Conservation (phyloP, 2,888 invertebrate species). For the Clunio marinus region DNA sequence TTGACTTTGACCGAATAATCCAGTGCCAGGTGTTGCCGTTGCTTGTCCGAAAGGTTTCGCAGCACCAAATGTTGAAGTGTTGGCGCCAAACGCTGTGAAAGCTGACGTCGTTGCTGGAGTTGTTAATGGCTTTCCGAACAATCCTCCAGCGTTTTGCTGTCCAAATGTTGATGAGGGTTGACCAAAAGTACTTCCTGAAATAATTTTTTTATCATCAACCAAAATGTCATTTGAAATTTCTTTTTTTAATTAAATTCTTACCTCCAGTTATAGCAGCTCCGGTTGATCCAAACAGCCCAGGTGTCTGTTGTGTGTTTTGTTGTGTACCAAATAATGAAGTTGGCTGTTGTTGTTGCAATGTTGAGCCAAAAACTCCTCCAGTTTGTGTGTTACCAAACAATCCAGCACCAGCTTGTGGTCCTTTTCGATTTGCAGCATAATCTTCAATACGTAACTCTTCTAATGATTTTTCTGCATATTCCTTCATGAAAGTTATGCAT, state of each 20-base stretch:
- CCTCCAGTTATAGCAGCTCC: conserved; percentile 49
- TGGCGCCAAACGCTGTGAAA: conserved; percentile 52
- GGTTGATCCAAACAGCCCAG: conserved; percentile 49
- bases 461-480: conserved; percentile 89
- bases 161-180: conserved; percentile 53
- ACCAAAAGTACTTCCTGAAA: background rate
- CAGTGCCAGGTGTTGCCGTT: conserved; percentile 45
- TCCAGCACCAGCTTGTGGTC: conserved; percentile 54
- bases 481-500: conserved; percentile 98
- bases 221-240: conserved; percentile 40
- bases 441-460: conserved; percentile 94
- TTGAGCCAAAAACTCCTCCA: conserved; percentile 51
- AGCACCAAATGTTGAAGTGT: conserved; percentile 50
- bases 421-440: conserved; percentile 85
- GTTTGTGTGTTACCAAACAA: conserved; percentile 55
- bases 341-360: conserved; percentile 48
- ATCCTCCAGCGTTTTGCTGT: conserved; percentile 51
- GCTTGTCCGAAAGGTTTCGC: conserved; percentile 48
- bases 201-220: no score
- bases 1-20: conserved; percentile 47
- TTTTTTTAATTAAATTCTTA: conserved; percentile 7
- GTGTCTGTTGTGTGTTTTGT: conserved; percentile 53
- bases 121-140: conserved; percentile 64
- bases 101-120: conserved; percentile 45
- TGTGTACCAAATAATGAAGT: conserved; percentile 56